A percentile compares a stretch with the other conserved stretches of the same genome.
Conservation (phyloP, 2,113 vertebrate species). For the Neogale vison region DNA sequence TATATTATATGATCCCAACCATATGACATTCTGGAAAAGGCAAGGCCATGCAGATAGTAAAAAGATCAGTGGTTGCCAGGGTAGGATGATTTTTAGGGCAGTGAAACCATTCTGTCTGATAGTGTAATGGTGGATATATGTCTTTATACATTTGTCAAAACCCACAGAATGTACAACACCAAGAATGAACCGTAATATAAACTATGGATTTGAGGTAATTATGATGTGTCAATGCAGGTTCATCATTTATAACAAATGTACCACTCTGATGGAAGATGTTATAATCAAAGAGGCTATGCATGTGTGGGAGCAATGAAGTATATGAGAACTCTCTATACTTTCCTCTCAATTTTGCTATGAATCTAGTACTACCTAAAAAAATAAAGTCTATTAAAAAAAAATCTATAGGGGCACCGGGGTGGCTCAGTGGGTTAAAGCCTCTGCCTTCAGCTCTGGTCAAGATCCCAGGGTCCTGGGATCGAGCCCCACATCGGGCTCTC, state of each 20-base stretch:
- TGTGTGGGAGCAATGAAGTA: neutral
- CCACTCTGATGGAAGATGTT: neutral
- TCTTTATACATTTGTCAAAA: neutral
- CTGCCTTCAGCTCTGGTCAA: too few relatives aligned
- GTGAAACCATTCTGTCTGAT: neutral
- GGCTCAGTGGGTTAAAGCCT: too few relatives aligned
- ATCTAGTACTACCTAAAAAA: neutral
- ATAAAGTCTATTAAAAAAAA: neutral
- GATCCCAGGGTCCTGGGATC: too few relatives aligned
- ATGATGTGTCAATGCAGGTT: neutral
- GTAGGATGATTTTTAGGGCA: neutral
- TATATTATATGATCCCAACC: neutral
- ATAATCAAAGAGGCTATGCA: too few relatives aligned
- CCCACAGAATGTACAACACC: neutral
- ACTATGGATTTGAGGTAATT: neutral
- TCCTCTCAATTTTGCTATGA: neutral
- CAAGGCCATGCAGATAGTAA: neutral
- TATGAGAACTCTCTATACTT: neutral
- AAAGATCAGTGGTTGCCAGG: neutral
- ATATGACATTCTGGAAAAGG: neutral
- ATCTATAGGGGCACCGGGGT: neutral
- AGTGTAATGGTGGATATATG: neutral
- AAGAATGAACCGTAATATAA: neutral
- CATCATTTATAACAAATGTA: neutral
- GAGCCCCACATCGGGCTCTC: too few relatives aligned